phyloP scores from a whole-genome alignment of 2,797 vertebrate species.

The Allobates femoralis region DNA sequence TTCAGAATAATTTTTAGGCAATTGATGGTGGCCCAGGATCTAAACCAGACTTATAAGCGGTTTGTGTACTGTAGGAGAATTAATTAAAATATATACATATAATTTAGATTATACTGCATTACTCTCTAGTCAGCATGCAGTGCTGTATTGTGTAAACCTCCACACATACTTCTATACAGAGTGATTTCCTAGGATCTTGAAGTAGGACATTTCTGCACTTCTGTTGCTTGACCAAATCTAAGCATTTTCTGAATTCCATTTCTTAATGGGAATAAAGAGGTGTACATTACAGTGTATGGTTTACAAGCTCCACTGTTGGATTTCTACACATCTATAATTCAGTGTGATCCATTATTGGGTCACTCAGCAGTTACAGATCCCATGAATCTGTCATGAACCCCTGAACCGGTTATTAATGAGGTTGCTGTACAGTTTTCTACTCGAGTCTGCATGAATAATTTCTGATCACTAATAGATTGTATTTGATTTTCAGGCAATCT shows the following conservation, averaged over 20 bases:
- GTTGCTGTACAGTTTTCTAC: conserved; percentile 65
- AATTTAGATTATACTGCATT: too few relatives aligned
- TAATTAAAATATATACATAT: too few relatives aligned
- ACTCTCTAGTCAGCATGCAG: too few relatives aligned
- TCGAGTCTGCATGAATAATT: conserved; percentile 65
- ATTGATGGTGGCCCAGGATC: too few relatives aligned
- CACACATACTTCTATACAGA: too few relatives aligned
- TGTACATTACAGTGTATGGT: background rate
- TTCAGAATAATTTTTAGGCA: too few relatives aligned
- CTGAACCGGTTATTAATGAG: background rate
- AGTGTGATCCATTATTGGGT: background rate
- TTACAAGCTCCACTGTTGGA: background rate
- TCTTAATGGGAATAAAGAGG: background rate
- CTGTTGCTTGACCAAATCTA: background rate
- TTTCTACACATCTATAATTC: background rate
- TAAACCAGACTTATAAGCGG: too few relatives aligned
- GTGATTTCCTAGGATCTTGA: too few relatives aligned
- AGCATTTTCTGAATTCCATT: background rate
- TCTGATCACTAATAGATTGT: conserved; percentile 61
- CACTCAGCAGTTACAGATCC: background rate
- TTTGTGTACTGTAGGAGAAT: too few relatives aligned
- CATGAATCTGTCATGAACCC: background rate
- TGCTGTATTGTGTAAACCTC: too few relatives aligned
- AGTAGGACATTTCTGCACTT: too few relatives aligned
- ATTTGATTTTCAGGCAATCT: conserved; percentile 53